These are phyloP conservation scores for Macrocentrus cingulum DNA, from an alignment of 1,140 invertebrate species.

Conservation along the genomic window DNA sequence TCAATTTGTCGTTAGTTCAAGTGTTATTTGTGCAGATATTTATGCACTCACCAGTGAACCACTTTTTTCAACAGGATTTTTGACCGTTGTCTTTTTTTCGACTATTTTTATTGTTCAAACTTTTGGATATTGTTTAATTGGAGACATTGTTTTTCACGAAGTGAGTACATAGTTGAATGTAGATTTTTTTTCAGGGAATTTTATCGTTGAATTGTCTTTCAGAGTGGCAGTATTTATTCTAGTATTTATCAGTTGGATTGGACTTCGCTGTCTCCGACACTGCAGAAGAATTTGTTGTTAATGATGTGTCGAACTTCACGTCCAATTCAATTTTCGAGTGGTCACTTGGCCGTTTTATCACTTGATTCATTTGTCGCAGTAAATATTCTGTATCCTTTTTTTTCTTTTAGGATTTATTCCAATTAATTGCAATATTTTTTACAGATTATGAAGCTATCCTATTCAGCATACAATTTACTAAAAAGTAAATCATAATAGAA, in stretches of 20 bases:
- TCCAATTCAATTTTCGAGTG: constrained; percentile 33
- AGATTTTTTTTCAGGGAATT: constrained; percentile 24
- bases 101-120: constrained; percentile 33
- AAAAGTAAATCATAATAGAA: too few species aligned
- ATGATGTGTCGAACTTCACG: constrained; percentile 31
- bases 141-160: constrained; percentile 29
- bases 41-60: constrained; percentile 27
- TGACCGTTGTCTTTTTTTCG: constrained; percentile 7
- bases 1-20: constrained; percentile 33
- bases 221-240: constrained; percentile 32
- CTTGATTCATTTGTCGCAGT: constrained; percentile 29
- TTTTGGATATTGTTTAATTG: constrained; percentile 38
- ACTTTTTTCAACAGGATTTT: constrained; percentile 8
- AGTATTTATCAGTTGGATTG: constrained; percentile 42
- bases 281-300: constrained; percentile 31
- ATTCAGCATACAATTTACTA: constrained; percentile 41
- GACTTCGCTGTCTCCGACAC: constrained; percentile 20
- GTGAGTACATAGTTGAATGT: constrained; percentile 20
- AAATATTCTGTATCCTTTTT: not conserved
- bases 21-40: constrained; percentile 31
- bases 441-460: constrained; percentile 37
- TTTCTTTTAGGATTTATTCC: not conserved
- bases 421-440: constrained; percentile 17
- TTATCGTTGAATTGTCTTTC: constrained; percentile 23
- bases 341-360: constrained; percentile 32